Percentiles rank a stretch among this genome's conserved stretches.
Conservation (phyloP, 2,797 vertebrate genomes). For the Pangasius sanitwongsei region DNA sequence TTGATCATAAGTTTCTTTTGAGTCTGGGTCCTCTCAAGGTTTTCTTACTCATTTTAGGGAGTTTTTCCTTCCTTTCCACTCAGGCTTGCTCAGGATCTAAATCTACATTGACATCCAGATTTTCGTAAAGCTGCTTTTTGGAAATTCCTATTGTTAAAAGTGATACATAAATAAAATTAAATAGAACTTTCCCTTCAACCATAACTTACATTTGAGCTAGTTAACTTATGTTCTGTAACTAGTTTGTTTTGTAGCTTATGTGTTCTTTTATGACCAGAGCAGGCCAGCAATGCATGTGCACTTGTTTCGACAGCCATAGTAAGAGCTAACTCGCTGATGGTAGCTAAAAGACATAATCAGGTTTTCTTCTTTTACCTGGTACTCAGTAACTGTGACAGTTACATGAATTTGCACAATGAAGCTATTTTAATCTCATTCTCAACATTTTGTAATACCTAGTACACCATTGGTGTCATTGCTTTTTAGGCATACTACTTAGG, state of each 20-base stretch:
- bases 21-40: not conserved
- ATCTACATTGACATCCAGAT: not conserved
- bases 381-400: not conserved
- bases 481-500: not conserved
- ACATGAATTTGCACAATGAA: not conserved
- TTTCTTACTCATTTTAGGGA: not conserved
- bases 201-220: not conserved
- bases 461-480: not conserved
- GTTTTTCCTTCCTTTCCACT: not conserved
- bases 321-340: not conserved
- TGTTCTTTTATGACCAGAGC: not conserved
- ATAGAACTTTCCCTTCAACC: not conserved
- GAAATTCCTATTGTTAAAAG: no score
- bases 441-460: not conserved
- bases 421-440: not conserved
- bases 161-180: not conserved
- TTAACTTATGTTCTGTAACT: not conserved
- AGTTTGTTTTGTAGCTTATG: not conserved
- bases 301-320: not conserved
- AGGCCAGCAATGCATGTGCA: not conserved
- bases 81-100: not conserved
- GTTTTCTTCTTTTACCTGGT: not conserved
- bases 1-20: not conserved
- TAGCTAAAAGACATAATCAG: not conserved
- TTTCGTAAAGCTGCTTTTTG: not conserved